phyloP scores from a whole-genome alignment of 1,140 invertebrate genomes.

The Euura lappo region DNA sequence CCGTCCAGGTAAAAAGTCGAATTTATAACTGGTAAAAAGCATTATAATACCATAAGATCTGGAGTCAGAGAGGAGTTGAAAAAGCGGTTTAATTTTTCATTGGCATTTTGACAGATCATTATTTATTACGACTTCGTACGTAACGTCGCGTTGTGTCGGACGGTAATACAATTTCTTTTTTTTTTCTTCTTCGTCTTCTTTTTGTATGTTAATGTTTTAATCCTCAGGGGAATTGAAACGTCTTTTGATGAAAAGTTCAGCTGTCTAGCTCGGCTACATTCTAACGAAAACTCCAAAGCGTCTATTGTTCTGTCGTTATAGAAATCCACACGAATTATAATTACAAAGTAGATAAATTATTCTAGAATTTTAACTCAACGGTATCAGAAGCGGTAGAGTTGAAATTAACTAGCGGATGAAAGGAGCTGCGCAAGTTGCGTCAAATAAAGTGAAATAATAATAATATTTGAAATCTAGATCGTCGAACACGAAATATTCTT shows the following conservation, averaged over 20 bases:
- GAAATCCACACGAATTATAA: too few relatives aligned
- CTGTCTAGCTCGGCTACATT: background rate
- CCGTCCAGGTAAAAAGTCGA: conserved; percentile 17
- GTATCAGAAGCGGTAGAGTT: too few relatives aligned
- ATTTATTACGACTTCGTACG: conserved; percentile 9
- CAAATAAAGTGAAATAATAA: too few relatives aligned
- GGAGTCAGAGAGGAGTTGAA: conserved; percentile 11
- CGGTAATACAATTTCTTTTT: conserved; percentile 33
- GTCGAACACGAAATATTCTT: too few relatives aligned
- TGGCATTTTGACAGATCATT: conserved; percentile 25
- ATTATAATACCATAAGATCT: conserved; percentile 29
- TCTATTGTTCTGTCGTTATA: too few relatives aligned
- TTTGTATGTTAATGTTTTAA: conserved; percentile 49
- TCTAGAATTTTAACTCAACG: too few relatives aligned
- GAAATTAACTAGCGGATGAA: too few relatives aligned
- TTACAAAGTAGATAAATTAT: too few relatives aligned
- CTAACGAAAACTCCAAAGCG: too few relatives aligned
- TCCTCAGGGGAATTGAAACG: conserved; percentile 41
- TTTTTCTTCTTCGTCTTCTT: too few relatives aligned
- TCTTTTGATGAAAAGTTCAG: conserved; percentile 18
- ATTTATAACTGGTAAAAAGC: conserved; percentile 23
- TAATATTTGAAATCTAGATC: too few relatives aligned
- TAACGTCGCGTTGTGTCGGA: background rate
- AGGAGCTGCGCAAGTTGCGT: too few relatives aligned
- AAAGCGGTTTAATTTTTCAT: conserved; percentile 49